phyloP scores from a whole-genome alignment of 2,797 vertebrate species.

The Sebastes goodei region DNA sequence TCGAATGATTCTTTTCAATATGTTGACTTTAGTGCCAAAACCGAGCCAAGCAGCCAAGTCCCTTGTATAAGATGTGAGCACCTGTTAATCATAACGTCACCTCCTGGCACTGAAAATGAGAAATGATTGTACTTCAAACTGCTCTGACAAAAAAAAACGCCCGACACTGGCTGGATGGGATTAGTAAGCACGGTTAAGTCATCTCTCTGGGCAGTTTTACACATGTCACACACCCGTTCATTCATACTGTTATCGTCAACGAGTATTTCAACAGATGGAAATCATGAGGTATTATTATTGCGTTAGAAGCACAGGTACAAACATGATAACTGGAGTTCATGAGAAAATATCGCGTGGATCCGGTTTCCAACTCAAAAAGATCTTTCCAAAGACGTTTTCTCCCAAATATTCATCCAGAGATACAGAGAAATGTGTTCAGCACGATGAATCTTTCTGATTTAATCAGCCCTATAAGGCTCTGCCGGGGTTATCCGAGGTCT shows the following conservation, averaged over 20 bases:
- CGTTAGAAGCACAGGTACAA: slow-evolving; percentile 35
- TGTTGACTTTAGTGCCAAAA: slow-evolving; percentile 27
- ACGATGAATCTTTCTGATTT: background rate
- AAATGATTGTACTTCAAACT: slow-evolving; percentile 33
- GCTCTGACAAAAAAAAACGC: slow-evolving; percentile 25
- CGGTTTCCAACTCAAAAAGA: background rate
- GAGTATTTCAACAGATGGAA: slow-evolving; percentile 22
- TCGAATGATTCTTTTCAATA: slow-evolving; percentile 19
- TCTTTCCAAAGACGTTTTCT: background rate
- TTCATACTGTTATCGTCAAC: slow-evolving; percentile 32
- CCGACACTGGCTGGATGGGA: slow-evolving; percentile 39
- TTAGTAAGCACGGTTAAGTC: slow-evolving; percentile 47
- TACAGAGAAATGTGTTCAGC: background rate
- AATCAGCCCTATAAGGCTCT: background rate
- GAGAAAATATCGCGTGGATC: background rate
- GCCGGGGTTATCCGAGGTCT: slow-evolving; percentile 28
- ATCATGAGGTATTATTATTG: slow-evolving; percentile 7
- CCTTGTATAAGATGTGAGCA: slow-evolving; percentile 51
- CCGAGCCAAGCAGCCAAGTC: slow-evolving; percentile 4
- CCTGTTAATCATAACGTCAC: slow-evolving; percentile 64
- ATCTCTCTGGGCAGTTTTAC: slow-evolving; percentile 44
- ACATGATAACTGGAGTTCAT: slow-evolving; percentile 32
- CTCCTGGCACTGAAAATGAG: slow-evolving; percentile 57
- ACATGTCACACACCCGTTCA: slow-evolving; percentile 47
- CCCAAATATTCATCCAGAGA: background rate